Evolutionary conservation across 2,113 vertebrate species (phyloP).

Genomic region (Colossoma macropomum): DNA sequence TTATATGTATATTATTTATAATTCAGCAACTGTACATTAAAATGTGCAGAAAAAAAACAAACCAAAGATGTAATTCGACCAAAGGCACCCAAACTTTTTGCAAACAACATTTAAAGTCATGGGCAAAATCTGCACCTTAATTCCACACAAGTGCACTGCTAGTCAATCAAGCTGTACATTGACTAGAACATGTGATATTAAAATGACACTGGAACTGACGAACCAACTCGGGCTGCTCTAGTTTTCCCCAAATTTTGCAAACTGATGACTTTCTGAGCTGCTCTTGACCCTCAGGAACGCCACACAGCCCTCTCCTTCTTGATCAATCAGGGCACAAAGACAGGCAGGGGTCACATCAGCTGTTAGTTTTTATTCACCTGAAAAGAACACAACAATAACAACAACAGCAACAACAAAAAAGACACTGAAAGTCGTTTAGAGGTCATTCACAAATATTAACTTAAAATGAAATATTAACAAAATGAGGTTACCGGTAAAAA

Average conservation of each 20-base stretch:
- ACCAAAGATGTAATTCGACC: no score
- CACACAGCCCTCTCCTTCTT: neutral
- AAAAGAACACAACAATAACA: constrained; percentile 9
- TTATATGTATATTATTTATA: no score
- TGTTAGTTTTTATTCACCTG: constrained; percentile 58
- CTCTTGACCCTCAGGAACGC: neutral
- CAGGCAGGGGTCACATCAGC: constrained; percentile 18
- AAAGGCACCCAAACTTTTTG: no score
- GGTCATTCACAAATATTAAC: constrained; percentile 64
- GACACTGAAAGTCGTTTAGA: constrained; percentile 35
- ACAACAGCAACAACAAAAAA: neutral
- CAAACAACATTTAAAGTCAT: no score
- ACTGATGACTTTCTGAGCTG: neutral
- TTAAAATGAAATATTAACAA: constrained; percentile 63
- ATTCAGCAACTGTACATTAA: no score
- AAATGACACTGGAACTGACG: neutral
- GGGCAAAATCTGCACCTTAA: no score
- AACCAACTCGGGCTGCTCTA: neutral
- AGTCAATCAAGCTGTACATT: no score
- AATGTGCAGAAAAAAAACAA: no score
- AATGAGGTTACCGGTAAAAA: constrained; percentile 30
- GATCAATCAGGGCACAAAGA: constrained; percentile 3
- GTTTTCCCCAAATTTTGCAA: neutral
- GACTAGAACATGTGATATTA: no score
- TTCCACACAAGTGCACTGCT: no score